Conservation (phyloP, 2,797 vertebrate species). For the Clangula hyemalis region DNA sequence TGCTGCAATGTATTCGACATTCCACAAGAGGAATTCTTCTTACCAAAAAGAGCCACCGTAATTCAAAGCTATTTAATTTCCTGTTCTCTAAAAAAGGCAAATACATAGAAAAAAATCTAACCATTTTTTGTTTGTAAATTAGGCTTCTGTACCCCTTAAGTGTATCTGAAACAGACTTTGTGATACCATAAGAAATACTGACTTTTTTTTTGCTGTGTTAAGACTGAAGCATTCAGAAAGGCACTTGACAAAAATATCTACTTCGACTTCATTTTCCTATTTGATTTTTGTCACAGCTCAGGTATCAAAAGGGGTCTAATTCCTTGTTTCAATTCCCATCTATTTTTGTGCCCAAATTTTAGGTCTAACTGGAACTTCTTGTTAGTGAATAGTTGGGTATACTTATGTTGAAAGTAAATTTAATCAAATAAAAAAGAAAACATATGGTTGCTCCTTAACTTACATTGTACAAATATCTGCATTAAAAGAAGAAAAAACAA, state of each 20-base stretch:
- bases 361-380: background rate
- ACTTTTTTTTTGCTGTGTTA: background rate
- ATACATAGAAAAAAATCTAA: background rate
- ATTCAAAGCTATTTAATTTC: background rate
- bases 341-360: background rate
- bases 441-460: constrained; percentile 56
- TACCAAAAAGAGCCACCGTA: background rate
- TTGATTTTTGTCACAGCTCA: background rate
- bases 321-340: background rate
- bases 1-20: background rate
- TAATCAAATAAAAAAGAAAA: background rate
- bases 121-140: background rate
- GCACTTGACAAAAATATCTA: background rate
- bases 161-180: background rate
- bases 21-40: background rate
- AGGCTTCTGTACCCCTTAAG: background rate
- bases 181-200: background rate
- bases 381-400: background rate
- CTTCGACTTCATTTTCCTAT: background rate
- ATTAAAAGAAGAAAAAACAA: constrained; percentile 96
- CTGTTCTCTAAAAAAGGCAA: background rate
- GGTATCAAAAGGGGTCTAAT: background rate
- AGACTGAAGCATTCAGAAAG: background rate
- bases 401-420: background rate
- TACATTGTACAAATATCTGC: constrained; percentile 97